phyloP scores from a whole-genome alignment of 2,113 vertebrate genomes.

The Erythrocebus patas region DNA sequence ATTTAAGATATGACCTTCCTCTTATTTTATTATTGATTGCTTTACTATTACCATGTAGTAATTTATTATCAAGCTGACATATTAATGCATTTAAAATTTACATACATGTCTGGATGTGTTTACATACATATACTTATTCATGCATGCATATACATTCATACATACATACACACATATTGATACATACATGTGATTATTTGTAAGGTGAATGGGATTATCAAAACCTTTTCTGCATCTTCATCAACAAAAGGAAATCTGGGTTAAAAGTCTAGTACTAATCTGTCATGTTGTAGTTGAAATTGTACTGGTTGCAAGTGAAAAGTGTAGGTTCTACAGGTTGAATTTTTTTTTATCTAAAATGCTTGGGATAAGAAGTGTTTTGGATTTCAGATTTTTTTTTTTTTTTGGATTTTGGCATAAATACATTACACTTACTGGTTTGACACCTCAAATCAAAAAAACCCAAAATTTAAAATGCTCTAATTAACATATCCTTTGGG shows the following conservation, averaged over 20 bases:
- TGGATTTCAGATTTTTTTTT: background rate
- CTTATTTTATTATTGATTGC: background rate
- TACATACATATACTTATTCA: too few species aligned
- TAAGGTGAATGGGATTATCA: background rate
- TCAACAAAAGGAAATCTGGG: background rate
- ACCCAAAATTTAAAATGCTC: background rate
- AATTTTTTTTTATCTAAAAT: background rate
- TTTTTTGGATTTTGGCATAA: background rate
- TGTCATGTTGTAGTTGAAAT: background rate
- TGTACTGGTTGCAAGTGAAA: background rate
- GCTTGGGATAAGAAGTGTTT: background rate
- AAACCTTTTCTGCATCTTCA: background rate
- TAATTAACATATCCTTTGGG: background rate
- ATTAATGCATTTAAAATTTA: background rate
- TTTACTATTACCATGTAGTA: background rate
- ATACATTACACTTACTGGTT: background rate
- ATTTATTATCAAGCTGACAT: background rate
- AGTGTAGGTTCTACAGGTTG: background rate
- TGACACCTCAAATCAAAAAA: background rate
- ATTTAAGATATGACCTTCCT: background rate
- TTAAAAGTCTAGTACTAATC: too few species aligned
- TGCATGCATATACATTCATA: background rate
- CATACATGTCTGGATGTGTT: too few species aligned
- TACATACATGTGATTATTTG: background rate
- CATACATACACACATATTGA: rapidly evolving